Evolutionary conservation across 2,888 invertebrate genomes (phyloP).

Genomic region (Mythimna ferrago): DNA sequence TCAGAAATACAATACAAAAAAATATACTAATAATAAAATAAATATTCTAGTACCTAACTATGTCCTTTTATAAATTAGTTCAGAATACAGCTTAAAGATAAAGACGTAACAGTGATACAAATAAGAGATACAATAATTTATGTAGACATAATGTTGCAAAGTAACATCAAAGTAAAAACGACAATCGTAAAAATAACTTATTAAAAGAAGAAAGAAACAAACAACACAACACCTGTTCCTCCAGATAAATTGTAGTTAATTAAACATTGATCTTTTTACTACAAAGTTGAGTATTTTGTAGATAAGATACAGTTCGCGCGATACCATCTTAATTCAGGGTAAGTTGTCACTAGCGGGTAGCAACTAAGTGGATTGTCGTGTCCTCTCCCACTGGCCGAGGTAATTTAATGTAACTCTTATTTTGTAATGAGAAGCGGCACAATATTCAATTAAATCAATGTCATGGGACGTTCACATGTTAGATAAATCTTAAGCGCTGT

Average conservation of each 20-base stretch:
- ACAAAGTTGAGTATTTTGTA: slow-evolving; percentile 68
- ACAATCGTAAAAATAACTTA: slow-evolving; percentile 4
- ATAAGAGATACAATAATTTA: not conserved
- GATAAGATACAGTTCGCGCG: slow-evolving; percentile 56
- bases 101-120: not conserved
- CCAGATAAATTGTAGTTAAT: slow-evolving; percentile 70
- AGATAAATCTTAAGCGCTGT: slow-evolving; percentile 64
- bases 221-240: slow-evolving; percentile 48
- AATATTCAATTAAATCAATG: slow-evolving; percentile 74
- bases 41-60: not conserved
- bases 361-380: slow-evolving; percentile 82
- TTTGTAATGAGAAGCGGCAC: slow-evolving; percentile 75
- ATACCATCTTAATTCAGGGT: slow-evolving; percentile 70
- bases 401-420: slow-evolving; percentile 74
- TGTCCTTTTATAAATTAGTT: not conserved
- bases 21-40: no score
- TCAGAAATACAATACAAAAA: no score
- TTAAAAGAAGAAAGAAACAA: slow-evolving; percentile 25
- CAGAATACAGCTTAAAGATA: not conserved
- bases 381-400: slow-evolving; percentile 75
- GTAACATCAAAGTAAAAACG: slow-evolving; percentile 9
- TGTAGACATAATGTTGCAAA: not conserved
- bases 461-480: slow-evolving; percentile 60
- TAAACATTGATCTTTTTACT: slow-evolving; percentile 69
- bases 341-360: slow-evolving; percentile 69